Percentiles rank a stretch among this genome's conserved stretches.
phyloP scores from a whole-genome alignment of 2,113 vertebrate genomes.

The Percopsis transmontana region DNA sequence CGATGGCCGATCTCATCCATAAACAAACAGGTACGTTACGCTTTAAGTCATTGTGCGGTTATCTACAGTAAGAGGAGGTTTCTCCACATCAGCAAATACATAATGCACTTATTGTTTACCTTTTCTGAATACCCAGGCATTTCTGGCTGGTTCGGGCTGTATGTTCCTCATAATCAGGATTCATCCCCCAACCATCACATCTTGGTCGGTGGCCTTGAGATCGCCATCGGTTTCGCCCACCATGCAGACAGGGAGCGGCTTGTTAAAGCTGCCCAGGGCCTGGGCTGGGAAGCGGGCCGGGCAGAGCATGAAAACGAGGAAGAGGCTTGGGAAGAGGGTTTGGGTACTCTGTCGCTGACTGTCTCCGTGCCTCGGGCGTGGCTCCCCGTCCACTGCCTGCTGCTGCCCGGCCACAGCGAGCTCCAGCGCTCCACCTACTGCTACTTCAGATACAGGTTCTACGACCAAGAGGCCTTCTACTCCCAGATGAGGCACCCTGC shows the following conservation, averaged over 20 bases:
- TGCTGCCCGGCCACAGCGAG: constrained; percentile 78
- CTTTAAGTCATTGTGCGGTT: not conserved
- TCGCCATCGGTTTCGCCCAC: constrained; percentile 84
- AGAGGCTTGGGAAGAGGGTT: constrained; percentile 24
- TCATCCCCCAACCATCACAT: constrained; percentile 57
- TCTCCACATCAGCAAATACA: not conserved
- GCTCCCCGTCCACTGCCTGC: constrained; percentile 85
- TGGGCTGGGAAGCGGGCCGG: constrained; percentile 81
- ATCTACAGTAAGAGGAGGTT: not conserved
- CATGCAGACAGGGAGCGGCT: constrained; percentile 84
- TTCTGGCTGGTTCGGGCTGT: constrained; percentile 89
- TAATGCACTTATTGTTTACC: not conserved
- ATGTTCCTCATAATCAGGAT: constrained; percentile 56
- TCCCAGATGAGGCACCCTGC: constrained; percentile 82
- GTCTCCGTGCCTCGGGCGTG: constrained; percentile 84
- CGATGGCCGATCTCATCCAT: constrained; percentile 69
- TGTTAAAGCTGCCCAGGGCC: constrained; percentile 78
- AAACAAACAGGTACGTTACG: constrained; percentile 75
- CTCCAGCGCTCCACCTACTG: constrained; percentile 81
- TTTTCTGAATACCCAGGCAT: constrained; percentile 78
- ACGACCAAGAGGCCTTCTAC: constrained; percentile 81
- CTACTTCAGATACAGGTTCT: constrained; percentile 92
- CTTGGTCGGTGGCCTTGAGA: constrained; percentile 86
- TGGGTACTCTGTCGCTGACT: constrained; percentile 60
- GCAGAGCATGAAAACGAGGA: constrained; percentile 33